Conservation (phyloP, 1,140 invertebrate species). For the Drosophila subobscura region DNA sequence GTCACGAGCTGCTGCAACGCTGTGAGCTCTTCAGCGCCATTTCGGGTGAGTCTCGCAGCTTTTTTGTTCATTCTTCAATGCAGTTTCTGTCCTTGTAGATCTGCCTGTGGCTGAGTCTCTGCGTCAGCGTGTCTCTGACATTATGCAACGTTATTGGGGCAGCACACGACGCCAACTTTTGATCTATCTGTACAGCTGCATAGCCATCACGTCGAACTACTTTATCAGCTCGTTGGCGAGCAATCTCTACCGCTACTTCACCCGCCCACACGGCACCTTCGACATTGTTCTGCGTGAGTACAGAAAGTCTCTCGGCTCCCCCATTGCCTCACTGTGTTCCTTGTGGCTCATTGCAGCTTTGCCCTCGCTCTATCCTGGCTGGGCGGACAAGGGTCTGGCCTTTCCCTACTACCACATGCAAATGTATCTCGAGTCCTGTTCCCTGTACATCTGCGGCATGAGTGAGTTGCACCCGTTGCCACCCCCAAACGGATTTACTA, state of each 20-base stretch:
- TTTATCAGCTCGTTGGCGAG: conserved; percentile 50
- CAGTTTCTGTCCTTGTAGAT: conserved; percentile 35
- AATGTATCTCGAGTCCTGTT: conserved; percentile 51
- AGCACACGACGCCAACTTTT: conserved; percentile 64
- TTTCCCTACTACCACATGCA: conserved; percentile 73
- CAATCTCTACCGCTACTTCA: conserved; percentile 50
- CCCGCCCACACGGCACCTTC: conserved; percentile 23
- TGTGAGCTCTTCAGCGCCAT: conserved; percentile 67
- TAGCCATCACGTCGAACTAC: conserved; percentile 55
- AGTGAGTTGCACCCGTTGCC: conserved; percentile 33
- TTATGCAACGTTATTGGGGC: conserved; percentile 56
- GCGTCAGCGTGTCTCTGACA: conserved; percentile 43
- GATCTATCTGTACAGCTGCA: conserved; percentile 55
- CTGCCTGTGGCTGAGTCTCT: conserved; percentile 37
- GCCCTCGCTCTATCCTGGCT: conserved; percentile 63
- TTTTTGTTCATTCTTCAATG: neutral
- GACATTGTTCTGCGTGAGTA: conserved; percentile 64
- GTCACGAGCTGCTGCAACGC: conserved; percentile 56
- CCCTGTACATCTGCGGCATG: conserved; percentile 69
- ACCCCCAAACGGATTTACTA: neutral
- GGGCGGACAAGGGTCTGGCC: conserved; percentile 61
- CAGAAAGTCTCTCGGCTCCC: neutral
- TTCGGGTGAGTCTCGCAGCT: conserved; percentile 17
- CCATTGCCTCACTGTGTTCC: neutral
- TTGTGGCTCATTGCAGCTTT: conserved; percentile 41